Conservation (phyloP, 2,797 vertebrate genomes). For the Onychomys leucogaster region DNA sequence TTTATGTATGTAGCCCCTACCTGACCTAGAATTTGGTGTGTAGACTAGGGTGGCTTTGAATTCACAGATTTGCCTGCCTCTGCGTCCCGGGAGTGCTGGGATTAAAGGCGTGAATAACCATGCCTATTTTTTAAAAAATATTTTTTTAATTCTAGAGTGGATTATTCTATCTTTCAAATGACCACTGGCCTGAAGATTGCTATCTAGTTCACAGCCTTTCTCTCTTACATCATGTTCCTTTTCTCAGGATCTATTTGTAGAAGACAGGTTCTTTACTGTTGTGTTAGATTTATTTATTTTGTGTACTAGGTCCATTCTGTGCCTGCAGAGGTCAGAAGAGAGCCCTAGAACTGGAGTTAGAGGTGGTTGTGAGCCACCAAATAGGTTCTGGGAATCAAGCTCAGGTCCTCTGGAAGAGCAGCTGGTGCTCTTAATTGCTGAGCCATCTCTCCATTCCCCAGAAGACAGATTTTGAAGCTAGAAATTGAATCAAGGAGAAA, state of each 20-base stretch:
- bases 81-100: too few species aligned
- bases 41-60: neutral
- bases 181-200: neutral
- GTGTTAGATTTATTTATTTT: neutral
- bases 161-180: neutral
- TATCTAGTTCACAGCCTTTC: neutral
- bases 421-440: too few species aligned
- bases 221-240: neutral
- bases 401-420: neutral
- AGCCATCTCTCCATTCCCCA: too few species aligned
- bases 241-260: slow-evolving; percentile 41
- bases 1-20: neutral
- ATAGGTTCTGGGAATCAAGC: neutral
- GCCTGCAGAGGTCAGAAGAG: neutral
- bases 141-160: neutral
- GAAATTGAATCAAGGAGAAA: too few species aligned
- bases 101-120: too few species aligned
- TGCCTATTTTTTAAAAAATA: too few species aligned
- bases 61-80: neutral
- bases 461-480: too few species aligned
- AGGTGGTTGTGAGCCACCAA: neutral
- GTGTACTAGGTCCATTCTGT: neutral
- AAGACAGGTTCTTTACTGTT: neutral
- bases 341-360: neutral
- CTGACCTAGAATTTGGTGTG: neutral